These are phyloP conservation scores for Acanthurus lineatus DNA, from an alignment of 2,797 vertebrate species.

Conservation along the genomic window DNA sequence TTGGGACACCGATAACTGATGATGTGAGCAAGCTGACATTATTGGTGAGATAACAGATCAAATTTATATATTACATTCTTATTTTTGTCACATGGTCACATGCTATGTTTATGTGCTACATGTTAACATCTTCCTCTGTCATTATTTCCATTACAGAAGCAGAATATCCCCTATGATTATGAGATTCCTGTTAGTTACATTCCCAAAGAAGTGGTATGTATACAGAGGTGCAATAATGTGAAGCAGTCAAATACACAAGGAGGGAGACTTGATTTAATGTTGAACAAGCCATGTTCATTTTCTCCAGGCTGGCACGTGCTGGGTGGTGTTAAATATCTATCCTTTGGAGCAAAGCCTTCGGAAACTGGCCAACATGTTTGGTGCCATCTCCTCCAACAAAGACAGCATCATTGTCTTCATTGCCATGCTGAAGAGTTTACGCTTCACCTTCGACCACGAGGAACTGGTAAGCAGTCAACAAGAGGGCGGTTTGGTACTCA, in stretches of 20 bases:
- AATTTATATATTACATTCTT: not conserved
- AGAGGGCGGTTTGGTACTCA: not conserved
- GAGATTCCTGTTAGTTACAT: constrained; percentile 85
- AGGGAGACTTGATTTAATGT: not conserved
- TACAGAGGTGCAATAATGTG: not conserved
- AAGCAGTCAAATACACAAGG: not conserved
- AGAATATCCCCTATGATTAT: constrained; percentile 89
- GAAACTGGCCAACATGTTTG: constrained; percentile 83
- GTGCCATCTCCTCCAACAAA: constrained; percentile 84
- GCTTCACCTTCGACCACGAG: constrained; percentile 83
- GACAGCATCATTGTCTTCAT: constrained; percentile 85
- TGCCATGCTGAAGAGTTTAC: constrained; percentile 86
- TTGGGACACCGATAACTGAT: constrained; percentile 82
- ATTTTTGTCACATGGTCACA: too few species aligned
- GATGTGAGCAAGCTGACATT: constrained; percentile 84
- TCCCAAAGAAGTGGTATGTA: constrained; percentile 86
- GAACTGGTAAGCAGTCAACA: constrained; percentile 77
- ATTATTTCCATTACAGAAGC: constrained; percentile 73
- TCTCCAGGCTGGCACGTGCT: constrained; percentile 83
- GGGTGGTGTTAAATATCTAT: constrained; percentile 87
- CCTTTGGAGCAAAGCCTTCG: constrained; percentile 86
- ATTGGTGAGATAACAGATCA: constrained; percentile 74
- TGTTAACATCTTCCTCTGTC: not conserved
- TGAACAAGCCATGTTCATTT: not conserved
- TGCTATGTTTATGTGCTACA: not conserved